Evolutionary conservation across 2,113 vertebrate species (phyloP).

Genomic region (Petrocephalus microphthalmus): DNA sequence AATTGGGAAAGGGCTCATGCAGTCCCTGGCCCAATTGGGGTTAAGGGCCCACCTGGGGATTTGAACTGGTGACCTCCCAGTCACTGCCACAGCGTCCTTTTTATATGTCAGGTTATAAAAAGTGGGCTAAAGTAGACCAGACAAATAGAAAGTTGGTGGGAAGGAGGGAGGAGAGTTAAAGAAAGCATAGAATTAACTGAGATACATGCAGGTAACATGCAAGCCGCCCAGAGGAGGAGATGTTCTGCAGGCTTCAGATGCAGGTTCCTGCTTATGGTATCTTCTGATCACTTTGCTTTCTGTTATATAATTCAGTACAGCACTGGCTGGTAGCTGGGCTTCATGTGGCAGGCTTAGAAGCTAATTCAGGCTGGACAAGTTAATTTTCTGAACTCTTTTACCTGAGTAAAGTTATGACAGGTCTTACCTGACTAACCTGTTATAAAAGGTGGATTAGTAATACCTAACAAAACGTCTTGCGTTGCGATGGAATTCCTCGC

Average conservation of each 20-base stretch:
- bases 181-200: neutral
- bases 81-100: neutral
- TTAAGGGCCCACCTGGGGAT: neutral
- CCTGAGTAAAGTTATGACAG: slow-evolving; percentile 48
- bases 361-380: neutral
- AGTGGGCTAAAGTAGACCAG: neutral
- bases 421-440: slow-evolving; percentile 63
- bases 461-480: slow-evolving; percentile 30
- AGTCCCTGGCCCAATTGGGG: neutral
- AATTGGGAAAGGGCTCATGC: neutral
- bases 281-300: neutral
- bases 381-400: neutral
- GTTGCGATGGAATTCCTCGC: slow-evolving; percentile 44
- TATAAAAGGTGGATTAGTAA: slow-evolving; percentile 39
- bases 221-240: too few species aligned
- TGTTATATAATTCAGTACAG: neutral
- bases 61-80: neutral
- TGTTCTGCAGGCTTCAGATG: neutral
- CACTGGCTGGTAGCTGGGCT: neutral
- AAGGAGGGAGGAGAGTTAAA: neutral
- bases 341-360: neutral
- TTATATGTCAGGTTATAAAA: neutral
- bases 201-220: neutral
- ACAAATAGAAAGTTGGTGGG: too few species aligned
- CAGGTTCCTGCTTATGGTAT: neutral